Evolutionary conservation across 2,888 invertebrate genomes (phyloP).

Genomic region (Zygothrica quintamaculata): DNA sequence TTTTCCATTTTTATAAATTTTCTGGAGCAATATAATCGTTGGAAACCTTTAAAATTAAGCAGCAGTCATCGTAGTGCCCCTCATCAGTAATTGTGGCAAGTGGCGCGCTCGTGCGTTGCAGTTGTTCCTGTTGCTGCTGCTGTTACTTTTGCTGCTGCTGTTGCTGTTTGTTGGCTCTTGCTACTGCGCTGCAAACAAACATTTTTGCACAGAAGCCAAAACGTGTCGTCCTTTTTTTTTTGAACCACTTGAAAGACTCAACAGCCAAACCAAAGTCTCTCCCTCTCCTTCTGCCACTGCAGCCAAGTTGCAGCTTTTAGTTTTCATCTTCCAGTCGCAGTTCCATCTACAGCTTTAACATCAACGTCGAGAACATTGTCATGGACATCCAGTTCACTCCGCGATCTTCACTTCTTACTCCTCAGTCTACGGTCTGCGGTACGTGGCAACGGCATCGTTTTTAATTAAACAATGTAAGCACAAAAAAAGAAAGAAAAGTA

Average conservation of each 20-base stretch:
- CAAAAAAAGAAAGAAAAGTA: no score
- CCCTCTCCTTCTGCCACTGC: no score
- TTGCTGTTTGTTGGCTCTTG: constrained; percentile 44
- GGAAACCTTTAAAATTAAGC: constrained; percentile 72
- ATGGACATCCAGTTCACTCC: no score
- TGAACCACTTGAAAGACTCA: constrained; percentile 63
- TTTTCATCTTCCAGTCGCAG: constrained; percentile 15
- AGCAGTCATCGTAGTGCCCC: constrained; percentile 48
- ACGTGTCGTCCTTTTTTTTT: constrained; percentile 82
- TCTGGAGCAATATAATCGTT: constrained; percentile 82
- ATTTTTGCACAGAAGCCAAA: constrained; percentile 75
- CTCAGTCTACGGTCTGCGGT: no score
- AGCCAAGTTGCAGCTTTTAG: no score
- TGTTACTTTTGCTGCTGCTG: constrained; percentile 23
- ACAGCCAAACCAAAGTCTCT: constrained; percentile 21
- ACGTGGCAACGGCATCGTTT: constrained; percentile 70
- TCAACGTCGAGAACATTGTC: constrained; percentile 46
- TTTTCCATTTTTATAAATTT: constrained; percentile 78
- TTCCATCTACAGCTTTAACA: constrained; percentile 2
- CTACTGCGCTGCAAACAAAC: constrained; percentile 60
- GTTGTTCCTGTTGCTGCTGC: constrained; percentile 38
- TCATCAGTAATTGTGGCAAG: constrained; percentile 73
- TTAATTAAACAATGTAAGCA: constrained; percentile 83
- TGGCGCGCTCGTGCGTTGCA: constrained; percentile 52
- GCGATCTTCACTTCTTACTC: no score